These are phyloP conservation scores for Drosophila antonietae DNA, from an alignment of 2,888 invertebrate genomes.

Conservation along the genomic window DNA sequence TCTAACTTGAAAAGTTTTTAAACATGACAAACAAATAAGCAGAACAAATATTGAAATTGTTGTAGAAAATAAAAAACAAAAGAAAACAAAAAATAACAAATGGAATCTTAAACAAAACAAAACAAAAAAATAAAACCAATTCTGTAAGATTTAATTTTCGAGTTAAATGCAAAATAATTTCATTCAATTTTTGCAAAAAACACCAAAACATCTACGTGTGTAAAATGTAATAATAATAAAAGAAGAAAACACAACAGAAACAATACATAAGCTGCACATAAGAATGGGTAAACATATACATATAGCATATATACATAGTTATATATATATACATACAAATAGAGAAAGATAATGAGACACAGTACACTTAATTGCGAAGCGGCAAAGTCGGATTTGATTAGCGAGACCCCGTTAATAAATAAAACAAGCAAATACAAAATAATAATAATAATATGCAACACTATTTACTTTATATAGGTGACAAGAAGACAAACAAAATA, in stretches of 20 bases:
- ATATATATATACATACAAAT: slow-evolving; percentile 13
- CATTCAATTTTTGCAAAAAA: slow-evolving; percentile 44
- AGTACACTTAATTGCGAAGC: slow-evolving; percentile 45
- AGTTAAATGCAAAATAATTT: slow-evolving; percentile 54
- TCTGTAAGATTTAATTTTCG: slow-evolving; percentile 72
- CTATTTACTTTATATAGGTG: slow-evolving; percentile 78
- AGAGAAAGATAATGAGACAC: slow-evolving; percentile 18
- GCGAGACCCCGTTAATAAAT: slow-evolving; percentile 63
- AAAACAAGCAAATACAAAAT: slow-evolving; percentile 26
- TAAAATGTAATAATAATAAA: slow-evolving; percentile 41
- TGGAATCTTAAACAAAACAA: slow-evolving; percentile 25
- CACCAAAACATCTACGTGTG: slow-evolving; percentile 51
- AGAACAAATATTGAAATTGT: slow-evolving; percentile 48
- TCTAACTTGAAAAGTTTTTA: slow-evolving; percentile 73
- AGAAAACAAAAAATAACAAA: slow-evolving; percentile 23
- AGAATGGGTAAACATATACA: slow-evolving; percentile 32
- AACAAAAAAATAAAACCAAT: slow-evolving; percentile 11
- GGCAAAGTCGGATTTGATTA: slow-evolving; percentile 71
- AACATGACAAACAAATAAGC: slow-evolving; percentile 4
- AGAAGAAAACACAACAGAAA: slow-evolving; percentile 37
- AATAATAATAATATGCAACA: slow-evolving; percentile 62
- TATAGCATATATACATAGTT: slow-evolving; percentile 29
- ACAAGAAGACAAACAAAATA: slow-evolving; percentile 61
- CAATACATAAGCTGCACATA: slow-evolving; percentile 45
- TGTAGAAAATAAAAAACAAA: slow-evolving; percentile 48